A percentile compares a stretch with the other conserved stretches of the same genome.
Conservation (phyloP, 2,797 vertebrate species). For the Centroberyx gerrardi region DNA sequence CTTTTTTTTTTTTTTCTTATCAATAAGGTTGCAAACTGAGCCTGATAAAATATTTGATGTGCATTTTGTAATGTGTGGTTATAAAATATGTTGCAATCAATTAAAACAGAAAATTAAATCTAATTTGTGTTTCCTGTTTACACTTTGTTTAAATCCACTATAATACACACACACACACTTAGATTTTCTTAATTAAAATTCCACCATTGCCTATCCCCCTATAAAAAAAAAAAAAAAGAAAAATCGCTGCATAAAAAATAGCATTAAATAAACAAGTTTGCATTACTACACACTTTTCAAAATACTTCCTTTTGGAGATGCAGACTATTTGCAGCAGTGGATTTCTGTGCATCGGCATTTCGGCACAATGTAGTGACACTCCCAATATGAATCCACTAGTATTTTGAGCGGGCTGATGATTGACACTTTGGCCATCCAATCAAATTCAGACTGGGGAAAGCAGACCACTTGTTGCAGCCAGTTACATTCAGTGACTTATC, state of each 20-base stretch:
- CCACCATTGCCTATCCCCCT: neutral
- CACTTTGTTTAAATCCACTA: constrained; percentile 29
- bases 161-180: neutral
- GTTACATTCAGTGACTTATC: constrained; percentile 57
- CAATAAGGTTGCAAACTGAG: constrained; percentile 98
- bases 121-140: constrained; percentile 52
- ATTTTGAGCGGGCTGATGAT: constrained; percentile 61
- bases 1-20: constrained; percentile 67
- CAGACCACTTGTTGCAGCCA: constrained; percentile 76
- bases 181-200: neutral
- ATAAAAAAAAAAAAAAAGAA: too few species aligned
- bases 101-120: constrained; percentile 91
- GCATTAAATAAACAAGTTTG: neutral
- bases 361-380: constrained; percentile 45
- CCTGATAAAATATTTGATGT: constrained; percentile 91
- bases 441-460: constrained; percentile 58
- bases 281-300: neutral
- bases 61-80: constrained; percentile 92
- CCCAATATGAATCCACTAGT: constrained; percentile 44
- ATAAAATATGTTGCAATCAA: constrained; percentile 90
- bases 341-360: constrained; percentile 25
- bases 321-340: constrained; percentile 5
- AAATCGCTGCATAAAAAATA: neutral
- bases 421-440: constrained; percentile 74
- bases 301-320: neutral